Base-by-base conservation (phyloP, 2,888 invertebrate species). In the Amblyjoppa fuscipennis region DNA sequence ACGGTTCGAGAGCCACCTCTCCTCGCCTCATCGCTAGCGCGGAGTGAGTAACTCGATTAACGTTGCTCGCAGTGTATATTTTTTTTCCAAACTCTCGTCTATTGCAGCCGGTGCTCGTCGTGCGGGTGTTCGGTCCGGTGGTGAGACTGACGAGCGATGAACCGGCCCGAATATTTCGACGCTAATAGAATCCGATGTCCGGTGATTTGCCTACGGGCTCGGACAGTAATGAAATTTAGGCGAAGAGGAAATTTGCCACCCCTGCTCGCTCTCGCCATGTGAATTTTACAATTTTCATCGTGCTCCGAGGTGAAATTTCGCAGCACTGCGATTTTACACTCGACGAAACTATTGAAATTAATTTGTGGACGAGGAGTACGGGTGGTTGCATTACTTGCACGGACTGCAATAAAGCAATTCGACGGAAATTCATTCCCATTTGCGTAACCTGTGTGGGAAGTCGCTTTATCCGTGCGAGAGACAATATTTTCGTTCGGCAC, bases 31-130 rank as follows among this genome's bases (percentile, higher is more conserved):
- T 49, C 66, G 51, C 28, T 28, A 77, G 66, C 41, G 7, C 31
- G 11, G 59, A 76, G 80, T 77, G 45, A 73, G 80, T 81, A 77
- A 84, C 68, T 56, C n/a, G 51, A 51, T 75, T 84, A 81, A 81
- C 73, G 71, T 59, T 41, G n/a, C 59, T 59, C 49, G 5, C 38
- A 9, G 16, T 34, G 4, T 34, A 59, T 64, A 25, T 49, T 16
- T 34, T 64, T 34, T 61, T 45, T 53, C 49, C 3, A 20, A 59
- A 45, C 66, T 73, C 28, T 53, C 25, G 56, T 28, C 28, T 28
- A 28, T 61, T 13, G 61, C 11, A 28, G 5, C 51, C 51, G 25
- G 11, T 11, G 9, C 31, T 9, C 61, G 31, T 11, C 20, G 5
- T 9, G 61, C 61, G 5, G 0, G 61, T 31, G 38, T 38, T 25